phyloP scores from a whole-genome alignment of 2,888 invertebrate species.

The Bellardia bayeri region DNA sequence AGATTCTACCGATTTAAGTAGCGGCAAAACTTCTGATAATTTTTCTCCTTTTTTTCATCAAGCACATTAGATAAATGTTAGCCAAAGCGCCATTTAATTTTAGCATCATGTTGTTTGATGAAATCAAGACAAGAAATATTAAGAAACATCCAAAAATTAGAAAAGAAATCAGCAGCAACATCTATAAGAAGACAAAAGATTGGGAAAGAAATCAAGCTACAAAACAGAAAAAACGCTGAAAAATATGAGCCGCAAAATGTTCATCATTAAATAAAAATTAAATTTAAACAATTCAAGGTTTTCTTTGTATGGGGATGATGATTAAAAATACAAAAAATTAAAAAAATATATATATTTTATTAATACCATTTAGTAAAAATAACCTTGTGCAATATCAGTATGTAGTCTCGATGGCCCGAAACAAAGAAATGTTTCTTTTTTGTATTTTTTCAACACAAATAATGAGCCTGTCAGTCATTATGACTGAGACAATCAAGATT shows the following conservation, averaged over 20 bases:
- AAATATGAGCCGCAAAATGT: slow-evolving; percentile 59
- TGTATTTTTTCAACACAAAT: slow-evolving; percentile 35
- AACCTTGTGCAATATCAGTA: slow-evolving; percentile 61
- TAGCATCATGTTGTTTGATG: slow-evolving; percentile 57
- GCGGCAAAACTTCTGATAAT: slow-evolving; percentile 70
- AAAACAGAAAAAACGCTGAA: slow-evolving; percentile 10
- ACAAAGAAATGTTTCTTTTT: slow-evolving; percentile 42
- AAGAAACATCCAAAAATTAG: neutral
- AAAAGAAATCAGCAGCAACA: slow-evolving; percentile 50
- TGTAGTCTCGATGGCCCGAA: slow-evolving; percentile 27
- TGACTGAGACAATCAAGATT: slow-evolving; percentile 57
- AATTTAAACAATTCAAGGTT: slow-evolving; percentile 73
- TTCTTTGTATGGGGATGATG: slow-evolving; percentile 61
- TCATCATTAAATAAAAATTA: slow-evolving; percentile 72
- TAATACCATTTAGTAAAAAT: slow-evolving; percentile 25
- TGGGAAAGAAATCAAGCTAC: neutral
- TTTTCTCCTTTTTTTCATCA: slow-evolving; percentile 10
- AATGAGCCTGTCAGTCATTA: slow-evolving; percentile 70
- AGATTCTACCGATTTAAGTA: slow-evolving; percentile 47
- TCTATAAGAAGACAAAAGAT: slow-evolving; percentile 24
- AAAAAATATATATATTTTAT: slow-evolving; percentile 10
- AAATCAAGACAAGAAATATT: slow-evolving; percentile 56
- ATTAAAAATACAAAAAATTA: slow-evolving; percentile 11
- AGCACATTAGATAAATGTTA: slow-evolving; percentile 51
- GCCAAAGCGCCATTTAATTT: slow-evolving; percentile 68